Base-by-base conservation (phyloP, 2,888 invertebrate genomes). In the Oxystoma pomonae region DNA sequence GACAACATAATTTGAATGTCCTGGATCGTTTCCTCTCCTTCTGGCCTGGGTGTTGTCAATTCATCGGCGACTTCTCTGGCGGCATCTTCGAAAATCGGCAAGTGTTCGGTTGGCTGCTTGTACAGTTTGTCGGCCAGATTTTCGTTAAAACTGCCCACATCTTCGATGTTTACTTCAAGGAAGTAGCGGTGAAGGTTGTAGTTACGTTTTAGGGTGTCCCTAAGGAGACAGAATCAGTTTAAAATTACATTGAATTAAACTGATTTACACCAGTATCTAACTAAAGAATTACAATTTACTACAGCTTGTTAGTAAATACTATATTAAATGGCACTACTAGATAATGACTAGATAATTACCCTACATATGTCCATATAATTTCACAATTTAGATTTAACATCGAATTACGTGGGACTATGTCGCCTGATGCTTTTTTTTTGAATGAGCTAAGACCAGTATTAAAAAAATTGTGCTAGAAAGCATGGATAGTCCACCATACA, bases 61-160 rank as follows among this genome's bases (percentile, higher is more conserved):
- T 98, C 98, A 86, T 98, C 98, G 0, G 94, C 98, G 56, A 97
- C 92, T 80, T 98, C 97, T 78, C 89, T 94, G 0, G 96, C 96
- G 50, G 98, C 98, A 79, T 97, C 97, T 81, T 99, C 99, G 77
- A 99, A 90, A 70, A 98, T 86, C 16, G 95, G 91, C 62, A 99
- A 81, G 81, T 94, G 93, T 77, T 98, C 97, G 0, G 94, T 87
- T 0, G 99, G 99, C 68, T 92, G 89, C 74, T 97, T 97, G 71
- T 90, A 88, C 20, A 99, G 79, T 78, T 95, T 94, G 73, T 97
- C 97, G 5, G 93, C 94, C 57, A 98, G 83, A 7, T 89, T 86
- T 80, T 97, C 96, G 83, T 99, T 96, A 80, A 91, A 99, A 74
- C 94, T 94, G 20, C 92, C 88, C 65, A 99, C 82, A 83, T 99